phyloP scores from a whole-genome alignment of 2,888 invertebrate genomes.

The Actias luna region DNA sequence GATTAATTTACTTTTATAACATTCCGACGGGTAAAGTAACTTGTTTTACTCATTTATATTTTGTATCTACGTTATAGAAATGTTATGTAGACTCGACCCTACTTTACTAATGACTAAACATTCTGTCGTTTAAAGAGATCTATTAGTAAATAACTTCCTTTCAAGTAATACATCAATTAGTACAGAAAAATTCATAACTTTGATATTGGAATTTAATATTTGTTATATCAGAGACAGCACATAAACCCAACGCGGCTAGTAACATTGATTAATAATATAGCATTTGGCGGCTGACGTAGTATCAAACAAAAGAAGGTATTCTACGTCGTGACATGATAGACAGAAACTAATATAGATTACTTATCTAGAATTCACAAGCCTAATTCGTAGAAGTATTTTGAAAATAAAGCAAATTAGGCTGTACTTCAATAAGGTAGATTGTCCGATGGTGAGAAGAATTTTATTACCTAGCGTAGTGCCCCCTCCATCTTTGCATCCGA shows the following conservation, averaged over 20 bases:
- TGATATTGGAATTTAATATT: neutral
- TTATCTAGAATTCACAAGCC: too few species aligned
- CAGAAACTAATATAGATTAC: slow-evolving; percentile 7
- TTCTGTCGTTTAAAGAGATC: neutral
- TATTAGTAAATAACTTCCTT: neutral
- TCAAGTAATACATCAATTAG: neutral
- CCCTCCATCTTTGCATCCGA: slow-evolving; percentile 34
- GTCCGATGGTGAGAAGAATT: slow-evolving; percentile 70
- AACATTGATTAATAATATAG: too few species aligned
- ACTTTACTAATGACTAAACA: neutral
- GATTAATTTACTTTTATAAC: slow-evolving; percentile 1
- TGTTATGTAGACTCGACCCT: neutral
- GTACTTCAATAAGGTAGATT: slow-evolving; percentile 50
- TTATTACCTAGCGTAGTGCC: slow-evolving; percentile 58
- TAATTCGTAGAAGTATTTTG: slow-evolving; percentile 21
- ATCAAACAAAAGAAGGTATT: too few species aligned
- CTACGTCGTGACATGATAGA: too few species aligned
- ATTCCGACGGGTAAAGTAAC: neutral
- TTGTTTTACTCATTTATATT: neutral
- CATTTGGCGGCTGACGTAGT: too few species aligned
- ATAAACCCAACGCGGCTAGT: too few species aligned
- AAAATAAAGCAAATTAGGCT: slow-evolving; percentile 55
- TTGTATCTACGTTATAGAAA: neutral
- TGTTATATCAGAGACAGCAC: too few species aligned
- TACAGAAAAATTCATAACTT: neutral